phyloP scores from a whole-genome alignment of 2,113 vertebrate species.

The Brachyhypopomus gauderio region DNA sequence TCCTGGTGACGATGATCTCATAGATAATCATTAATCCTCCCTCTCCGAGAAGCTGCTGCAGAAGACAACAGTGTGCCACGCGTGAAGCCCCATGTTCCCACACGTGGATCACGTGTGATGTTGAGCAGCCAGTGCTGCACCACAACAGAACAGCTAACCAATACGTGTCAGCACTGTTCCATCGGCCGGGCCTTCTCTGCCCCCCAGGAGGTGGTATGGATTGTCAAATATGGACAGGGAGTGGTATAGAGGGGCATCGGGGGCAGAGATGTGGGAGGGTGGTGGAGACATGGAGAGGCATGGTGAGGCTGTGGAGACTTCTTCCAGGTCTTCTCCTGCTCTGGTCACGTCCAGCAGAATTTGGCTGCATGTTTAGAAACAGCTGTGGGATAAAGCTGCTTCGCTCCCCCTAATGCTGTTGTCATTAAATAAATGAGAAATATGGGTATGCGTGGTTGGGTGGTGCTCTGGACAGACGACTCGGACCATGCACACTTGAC shows the following conservation, averaged over 20 bases:
- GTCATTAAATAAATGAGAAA: constrained; percentile 52
- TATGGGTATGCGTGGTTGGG: constrained; percentile 21
- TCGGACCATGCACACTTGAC: constrained; percentile 39
- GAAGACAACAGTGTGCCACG: constrained; percentile 1
- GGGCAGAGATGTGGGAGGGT: too few relatives aligned
- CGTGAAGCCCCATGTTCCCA: neutral
- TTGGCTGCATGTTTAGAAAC: constrained; percentile 40
- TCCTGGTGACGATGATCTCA: neutral
- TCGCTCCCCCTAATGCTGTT: constrained; percentile 23
- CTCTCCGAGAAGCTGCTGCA: neutral
- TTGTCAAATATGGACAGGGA: too few relatives aligned
- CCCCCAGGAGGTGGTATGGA: neutral
- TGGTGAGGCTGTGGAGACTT: too few relatives aligned
- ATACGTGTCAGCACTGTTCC: too few relatives aligned
- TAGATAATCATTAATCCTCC: constrained; percentile 11
- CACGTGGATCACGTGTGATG: neutral
- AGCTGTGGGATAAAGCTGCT: constrained; percentile 23
- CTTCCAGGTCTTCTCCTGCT: too few relatives aligned
- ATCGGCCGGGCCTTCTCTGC: neutral
- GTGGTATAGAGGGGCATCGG: too few relatives aligned
- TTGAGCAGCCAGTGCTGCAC: neutral
- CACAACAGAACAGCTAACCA: neutral
- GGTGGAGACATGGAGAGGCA: too few relatives aligned
- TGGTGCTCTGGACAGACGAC: constrained; percentile 21
- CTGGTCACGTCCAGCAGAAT: too few relatives aligned